Conservation (phyloP, 2,797 vertebrate species). For the Otolemur crassicaudatus region DNA sequence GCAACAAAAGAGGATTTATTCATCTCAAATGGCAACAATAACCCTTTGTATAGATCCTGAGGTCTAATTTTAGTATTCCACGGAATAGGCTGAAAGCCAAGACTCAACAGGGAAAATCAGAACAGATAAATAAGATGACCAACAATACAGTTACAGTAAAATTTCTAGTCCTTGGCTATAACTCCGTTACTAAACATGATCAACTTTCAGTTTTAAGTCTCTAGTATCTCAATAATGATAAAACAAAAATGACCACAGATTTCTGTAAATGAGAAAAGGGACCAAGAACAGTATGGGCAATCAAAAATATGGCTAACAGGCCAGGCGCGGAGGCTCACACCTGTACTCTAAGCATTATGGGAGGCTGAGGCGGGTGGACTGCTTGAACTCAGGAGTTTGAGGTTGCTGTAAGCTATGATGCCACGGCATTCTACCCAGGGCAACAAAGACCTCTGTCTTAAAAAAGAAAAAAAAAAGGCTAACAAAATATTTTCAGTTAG, state of each 20-base stretch:
- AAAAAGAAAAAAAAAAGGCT: neutral
- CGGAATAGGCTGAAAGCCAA: neutral
- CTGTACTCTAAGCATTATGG: no score
- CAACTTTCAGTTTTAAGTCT: neutral
- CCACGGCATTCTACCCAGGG: no score
- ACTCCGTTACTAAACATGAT: constrained; percentile 4
- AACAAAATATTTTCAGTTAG: neutral
- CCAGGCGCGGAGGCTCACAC: no score
- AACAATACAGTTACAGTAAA: neutral
- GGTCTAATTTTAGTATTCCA: constrained; percentile 10
- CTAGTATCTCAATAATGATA: constrained; percentile 1
- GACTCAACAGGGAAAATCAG: neutral
- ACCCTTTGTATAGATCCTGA: neutral
- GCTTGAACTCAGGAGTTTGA: no score
- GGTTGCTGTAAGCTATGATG: no score
- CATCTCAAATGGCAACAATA: neutral
- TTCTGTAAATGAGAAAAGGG: neutral
- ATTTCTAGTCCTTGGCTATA: constrained; percentile 34
- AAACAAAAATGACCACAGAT: neutral
- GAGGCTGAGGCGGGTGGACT: no score
- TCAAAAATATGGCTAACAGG: neutral
- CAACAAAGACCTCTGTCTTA: no score
- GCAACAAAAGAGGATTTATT: constrained; percentile 21
- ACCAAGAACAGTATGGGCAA: neutral
- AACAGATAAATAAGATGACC: neutral